Conservation (phyloP, 1,140 invertebrate genomes). For the Pseudoatta argentina region DNA sequence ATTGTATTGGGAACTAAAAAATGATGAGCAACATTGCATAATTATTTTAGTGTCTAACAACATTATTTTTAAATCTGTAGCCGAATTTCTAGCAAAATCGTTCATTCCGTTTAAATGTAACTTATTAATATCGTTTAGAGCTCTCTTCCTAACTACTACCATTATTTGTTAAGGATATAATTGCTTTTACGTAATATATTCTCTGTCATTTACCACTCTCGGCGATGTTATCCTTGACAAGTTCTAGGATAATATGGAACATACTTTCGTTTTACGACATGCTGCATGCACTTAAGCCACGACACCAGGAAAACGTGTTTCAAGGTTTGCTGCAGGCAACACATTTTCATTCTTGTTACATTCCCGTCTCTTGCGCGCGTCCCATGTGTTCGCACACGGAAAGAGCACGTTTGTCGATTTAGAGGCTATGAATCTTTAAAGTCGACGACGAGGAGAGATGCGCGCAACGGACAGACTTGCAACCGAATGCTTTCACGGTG, state of each 20-base stretch:
- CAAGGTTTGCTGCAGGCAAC: constrained; percentile 54
- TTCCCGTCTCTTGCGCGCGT: not conserved
- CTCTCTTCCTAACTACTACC: not conserved
- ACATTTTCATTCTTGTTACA: constrained; percentile 57
- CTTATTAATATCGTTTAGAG: constrained; percentile 7
- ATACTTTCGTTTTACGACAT: constrained; percentile 32
- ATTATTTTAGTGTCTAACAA: too few species aligned
- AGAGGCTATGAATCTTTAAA: constrained; percentile 55
- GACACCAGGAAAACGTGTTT: constrained; percentile 49
- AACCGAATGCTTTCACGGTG: constrained; percentile 30
- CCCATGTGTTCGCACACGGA: constrained; percentile 6
- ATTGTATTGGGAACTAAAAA: too few species aligned
- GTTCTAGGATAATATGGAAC: constrained; percentile 43
- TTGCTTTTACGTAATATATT: constrained; percentile 10
- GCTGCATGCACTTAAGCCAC: constrained; percentile 46
- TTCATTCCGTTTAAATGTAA: not conserved
- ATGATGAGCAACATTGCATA: too few species aligned
- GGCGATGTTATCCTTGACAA: not conserved
- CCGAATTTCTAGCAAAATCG: too few species aligned
- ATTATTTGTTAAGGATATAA: not conserved
- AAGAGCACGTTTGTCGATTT: constrained; percentile 59
- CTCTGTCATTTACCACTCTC: constrained; percentile 16
- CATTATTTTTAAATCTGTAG: too few species aligned
- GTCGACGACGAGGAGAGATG: constrained; percentile 10
- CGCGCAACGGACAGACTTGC: constrained; percentile 19